Evolutionary conservation across 35 echinoderm and acorn worm species (phyloP).

Genomic region (Chiridota heheva): DNA sequence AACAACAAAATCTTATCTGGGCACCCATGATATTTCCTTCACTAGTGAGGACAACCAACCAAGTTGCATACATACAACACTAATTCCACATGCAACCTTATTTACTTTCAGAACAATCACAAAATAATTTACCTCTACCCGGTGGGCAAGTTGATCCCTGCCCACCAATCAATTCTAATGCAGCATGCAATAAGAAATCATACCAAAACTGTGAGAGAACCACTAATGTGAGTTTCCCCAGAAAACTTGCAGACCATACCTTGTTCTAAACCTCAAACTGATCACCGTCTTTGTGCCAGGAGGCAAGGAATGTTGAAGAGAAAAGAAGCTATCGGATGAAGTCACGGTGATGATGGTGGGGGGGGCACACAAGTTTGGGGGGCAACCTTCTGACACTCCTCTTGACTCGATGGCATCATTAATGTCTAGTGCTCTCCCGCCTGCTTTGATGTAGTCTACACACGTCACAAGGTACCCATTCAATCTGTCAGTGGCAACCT

Average conservation of each 20-base stretch:
- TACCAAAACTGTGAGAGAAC: no score
- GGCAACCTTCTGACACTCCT: constrained; percentile 86
- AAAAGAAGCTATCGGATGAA: constrained; percentile 57
- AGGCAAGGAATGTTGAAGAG: constrained; percentile 55
- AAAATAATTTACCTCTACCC: no score
- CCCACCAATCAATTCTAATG: no score
- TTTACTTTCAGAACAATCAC: no score
- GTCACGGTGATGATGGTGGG: constrained; percentile 75
- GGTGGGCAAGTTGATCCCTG: no score
- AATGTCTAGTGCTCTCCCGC: constrained; percentile 59
- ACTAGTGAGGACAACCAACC: no score
- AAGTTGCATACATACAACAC: no score
- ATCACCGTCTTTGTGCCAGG: constrained; percentile 87
- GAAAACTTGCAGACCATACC: constrained; percentile 43
- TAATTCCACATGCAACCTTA: no score
- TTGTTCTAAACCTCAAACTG: constrained; percentile 80
- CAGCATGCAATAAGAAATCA: no score
- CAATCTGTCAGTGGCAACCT: constrained; percentile 86
- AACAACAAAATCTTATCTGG: no score
- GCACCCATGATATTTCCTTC: no score
- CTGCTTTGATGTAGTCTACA: constrained; percentile 76
- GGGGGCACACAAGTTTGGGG: constrained; percentile 82
- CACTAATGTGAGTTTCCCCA: no score
- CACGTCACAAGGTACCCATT: constrained; percentile 96
- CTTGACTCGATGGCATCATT: constrained; percentile 49